Conservation (phyloP, 1,140 invertebrate species). For the Caerostris darwini region DNA sequence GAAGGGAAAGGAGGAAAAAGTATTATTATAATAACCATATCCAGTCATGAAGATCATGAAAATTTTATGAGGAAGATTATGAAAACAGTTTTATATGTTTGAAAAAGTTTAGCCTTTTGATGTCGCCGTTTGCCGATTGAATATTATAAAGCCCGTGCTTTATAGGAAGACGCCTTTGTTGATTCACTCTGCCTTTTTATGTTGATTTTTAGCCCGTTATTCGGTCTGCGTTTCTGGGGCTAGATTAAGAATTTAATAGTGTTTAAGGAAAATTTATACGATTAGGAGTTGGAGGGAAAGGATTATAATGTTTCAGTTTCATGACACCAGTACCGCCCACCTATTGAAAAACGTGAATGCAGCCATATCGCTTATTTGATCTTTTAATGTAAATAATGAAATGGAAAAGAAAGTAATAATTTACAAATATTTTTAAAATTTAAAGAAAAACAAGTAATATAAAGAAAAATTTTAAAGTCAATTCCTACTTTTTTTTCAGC, state of each 20-base stretch:
- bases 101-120: slow-evolving; percentile 19
- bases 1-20: background rate
- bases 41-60: background rate
- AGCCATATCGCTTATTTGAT: no score
- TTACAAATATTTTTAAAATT: no score
- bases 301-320: slow-evolving; percentile 12
- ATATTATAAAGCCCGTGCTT: background rate
- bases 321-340: background rate
- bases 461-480: no score
- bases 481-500: no score
- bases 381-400: no score
- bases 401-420: no score
- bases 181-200: background rate
- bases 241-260: slow-evolving; percentile 12
- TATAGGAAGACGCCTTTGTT: background rate
- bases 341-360: no score
- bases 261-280: background rate
- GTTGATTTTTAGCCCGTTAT: background rate
- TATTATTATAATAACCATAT: slow-evolving; percentile 31
- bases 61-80: slow-evolving; percentile 14
- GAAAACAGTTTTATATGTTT: slow-evolving; percentile 53
- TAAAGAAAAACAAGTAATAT: no score
- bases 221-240: background rate
- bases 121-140: background rate
- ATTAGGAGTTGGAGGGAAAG: background rate